Conservation (phyloP, 2,113 vertebrate species). For the Sebastes schlegelii region DNA sequence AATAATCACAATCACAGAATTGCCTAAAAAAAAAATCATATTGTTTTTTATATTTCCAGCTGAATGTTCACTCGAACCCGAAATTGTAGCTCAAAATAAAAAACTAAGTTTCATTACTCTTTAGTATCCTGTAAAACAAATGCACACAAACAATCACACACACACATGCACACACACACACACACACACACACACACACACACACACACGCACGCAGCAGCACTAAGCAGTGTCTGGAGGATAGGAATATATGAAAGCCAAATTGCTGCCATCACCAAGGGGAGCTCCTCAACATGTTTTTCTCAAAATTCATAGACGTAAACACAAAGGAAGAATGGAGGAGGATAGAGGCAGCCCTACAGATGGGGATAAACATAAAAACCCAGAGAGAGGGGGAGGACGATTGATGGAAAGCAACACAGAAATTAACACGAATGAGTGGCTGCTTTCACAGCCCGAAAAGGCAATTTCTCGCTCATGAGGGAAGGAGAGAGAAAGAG, state of each 20-base stretch:
- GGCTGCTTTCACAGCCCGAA: conserved; percentile 66
- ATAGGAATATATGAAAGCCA: conserved; percentile 74
- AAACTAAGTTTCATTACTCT: conserved; percentile 38
- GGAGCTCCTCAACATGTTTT: conserved; percentile 72
- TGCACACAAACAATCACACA: conserved; percentile 11
- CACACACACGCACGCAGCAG: conserved; percentile 15
- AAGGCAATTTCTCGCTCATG: conserved; percentile 51
- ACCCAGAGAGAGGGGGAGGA: conserved; percentile 42
- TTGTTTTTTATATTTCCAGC: conserved; percentile 12
- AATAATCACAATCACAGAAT: conserved; percentile 17
- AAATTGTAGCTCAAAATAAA: conserved; percentile 40
- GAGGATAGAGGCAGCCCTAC: conserved; percentile 59
- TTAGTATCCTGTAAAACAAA: conserved; percentile 58
- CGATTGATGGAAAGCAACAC: conserved; percentile 64
- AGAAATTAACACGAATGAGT: conserved; percentile 68
- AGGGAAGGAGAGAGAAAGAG: conserved; percentile 16
- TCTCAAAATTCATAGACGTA: conserved; percentile 66
- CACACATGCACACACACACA: neutral
- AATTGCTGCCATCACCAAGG: conserved; percentile 75
- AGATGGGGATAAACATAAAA: conserved; percentile 66
- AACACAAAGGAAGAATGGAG: conserved; percentile 70
- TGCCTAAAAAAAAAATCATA: neutral
- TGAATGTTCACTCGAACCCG: conserved; percentile 21
- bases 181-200: conserved; percentile 5
- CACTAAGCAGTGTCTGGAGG: conserved; percentile 70